These are phyloP conservation scores for Laticauda laticaudata DNA, from an alignment of 2,113 vertebrate species.

Conservation along the genomic window DNA sequence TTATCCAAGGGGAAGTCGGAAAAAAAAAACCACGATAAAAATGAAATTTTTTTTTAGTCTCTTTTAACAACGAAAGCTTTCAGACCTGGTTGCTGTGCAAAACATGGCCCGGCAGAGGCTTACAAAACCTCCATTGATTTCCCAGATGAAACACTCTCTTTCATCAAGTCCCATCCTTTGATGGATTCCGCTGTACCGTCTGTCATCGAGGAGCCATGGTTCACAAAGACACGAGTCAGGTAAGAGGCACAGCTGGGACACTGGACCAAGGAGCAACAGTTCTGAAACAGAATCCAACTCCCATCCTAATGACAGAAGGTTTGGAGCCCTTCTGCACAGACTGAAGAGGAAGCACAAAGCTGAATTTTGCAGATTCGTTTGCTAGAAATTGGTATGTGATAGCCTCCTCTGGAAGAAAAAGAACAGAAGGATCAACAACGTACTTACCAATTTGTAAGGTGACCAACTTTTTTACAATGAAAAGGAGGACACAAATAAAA, in stretches of 20 bases:
- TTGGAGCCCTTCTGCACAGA: neutral
- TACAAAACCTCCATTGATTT: conserved; percentile 94
- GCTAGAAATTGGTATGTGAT: neutral
- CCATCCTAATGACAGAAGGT: no score
- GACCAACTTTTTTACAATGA: no score
- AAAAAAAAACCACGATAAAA: no score
- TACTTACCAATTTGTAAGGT: no score
- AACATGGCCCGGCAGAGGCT: conserved; percentile 85
- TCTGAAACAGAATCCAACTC: neutral
- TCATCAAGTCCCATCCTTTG: conserved; percentile 97
- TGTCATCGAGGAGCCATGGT: conserved; percentile 91
- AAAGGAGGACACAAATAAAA: no score
- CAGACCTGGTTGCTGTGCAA: conserved; percentile 95
- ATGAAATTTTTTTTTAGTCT: no score
- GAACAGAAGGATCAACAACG: neutral
- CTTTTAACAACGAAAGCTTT: no score
- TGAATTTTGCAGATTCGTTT: neutral
- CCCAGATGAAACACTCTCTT: conserved; percentile 93
- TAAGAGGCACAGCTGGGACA: conserved; percentile 49
- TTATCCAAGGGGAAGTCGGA: no score
- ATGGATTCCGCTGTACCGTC: conserved; percentile 94
- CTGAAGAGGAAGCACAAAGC: neutral
- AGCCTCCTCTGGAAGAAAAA: neutral
- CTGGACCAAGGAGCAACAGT: neutral
- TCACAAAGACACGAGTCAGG: conserved; percentile 98